Evolutionary conservation across 2,888 invertebrate genomes (phyloP).

Genomic region (Pteria penguin): DNA sequence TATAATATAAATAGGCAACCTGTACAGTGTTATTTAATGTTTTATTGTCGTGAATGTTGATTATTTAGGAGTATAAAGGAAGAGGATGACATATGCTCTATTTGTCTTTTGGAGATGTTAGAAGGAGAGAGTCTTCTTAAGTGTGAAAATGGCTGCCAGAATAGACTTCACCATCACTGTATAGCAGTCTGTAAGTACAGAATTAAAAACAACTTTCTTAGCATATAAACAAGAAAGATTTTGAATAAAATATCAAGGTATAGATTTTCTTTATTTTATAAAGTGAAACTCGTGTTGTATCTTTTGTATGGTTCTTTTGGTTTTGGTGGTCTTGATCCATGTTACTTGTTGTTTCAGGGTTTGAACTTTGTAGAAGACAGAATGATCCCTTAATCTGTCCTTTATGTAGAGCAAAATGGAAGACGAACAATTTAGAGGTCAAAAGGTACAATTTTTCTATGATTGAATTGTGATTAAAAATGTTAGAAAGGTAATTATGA

Average conservation of each 20-base stretch:
- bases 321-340: too few species aligned
- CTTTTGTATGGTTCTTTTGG: too few species aligned
- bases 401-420: slow-evolving; percentile 80
- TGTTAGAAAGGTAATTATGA: too few species aligned
- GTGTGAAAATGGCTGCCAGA: slow-evolving; percentile 80
- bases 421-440: slow-evolving; percentile 62
- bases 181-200: slow-evolving; percentile 79
- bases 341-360: slow-evolving; percentile 75
- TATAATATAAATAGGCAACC: neutral
- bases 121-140: slow-evolving; percentile 81
- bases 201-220: too few species aligned
- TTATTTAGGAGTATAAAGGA: slow-evolving; percentile 69
- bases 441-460: too few species aligned
- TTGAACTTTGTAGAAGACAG: slow-evolving; percentile 79
- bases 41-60: too few species aligned
- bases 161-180: slow-evolving; percentile 81
- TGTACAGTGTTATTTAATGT: neutral
- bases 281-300: too few species aligned
- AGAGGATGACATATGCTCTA: slow-evolving; percentile 81
- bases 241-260: too few species aligned
- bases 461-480: too few species aligned
- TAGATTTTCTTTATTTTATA: too few species aligned
- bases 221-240: too few species aligned
- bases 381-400: slow-evolving; percentile 80
- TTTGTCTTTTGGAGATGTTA: slow-evolving; percentile 81